Conservation (phyloP, 2,888 invertebrate genomes). For the Pycnomerus fuliginosus region DNA sequence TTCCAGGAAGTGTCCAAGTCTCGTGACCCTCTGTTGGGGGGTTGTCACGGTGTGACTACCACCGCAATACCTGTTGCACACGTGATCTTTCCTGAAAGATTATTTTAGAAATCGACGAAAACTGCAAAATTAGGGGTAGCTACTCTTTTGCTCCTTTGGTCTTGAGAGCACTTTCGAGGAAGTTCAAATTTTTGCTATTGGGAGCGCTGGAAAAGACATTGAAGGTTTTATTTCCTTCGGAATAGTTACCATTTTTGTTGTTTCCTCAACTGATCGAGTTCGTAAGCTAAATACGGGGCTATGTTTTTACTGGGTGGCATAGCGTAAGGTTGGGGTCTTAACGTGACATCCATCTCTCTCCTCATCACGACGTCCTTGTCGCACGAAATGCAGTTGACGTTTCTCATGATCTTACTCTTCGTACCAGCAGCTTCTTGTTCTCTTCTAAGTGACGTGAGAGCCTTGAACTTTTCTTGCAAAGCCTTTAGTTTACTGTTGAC, state of each 20-base stretch:
- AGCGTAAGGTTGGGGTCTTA: conserved; percentile 55
- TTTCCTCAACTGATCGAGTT: conserved; percentile 60
- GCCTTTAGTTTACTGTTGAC: conserved; percentile 61
- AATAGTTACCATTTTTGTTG: conserved; percentile 54
- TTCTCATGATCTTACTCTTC: conserved; percentile 65
- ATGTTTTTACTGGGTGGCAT: conserved; percentile 62
- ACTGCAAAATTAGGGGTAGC: no score
- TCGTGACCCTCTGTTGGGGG: conserved; percentile 68
- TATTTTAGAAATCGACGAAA: conserved; percentile 7
- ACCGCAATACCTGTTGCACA: conserved; percentile 75
- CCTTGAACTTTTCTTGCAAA: conserved; percentile 63
- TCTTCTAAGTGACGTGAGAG: conserved; percentile 58
- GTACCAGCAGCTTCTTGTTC: conserved; percentile 74
- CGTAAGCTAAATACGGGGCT: conserved; percentile 71
- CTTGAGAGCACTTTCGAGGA: conserved; percentile 50
- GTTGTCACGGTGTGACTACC: conserved; percentile 75
- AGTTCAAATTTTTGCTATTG: conserved; percentile 51
- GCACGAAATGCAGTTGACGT: conserved; percentile 76
- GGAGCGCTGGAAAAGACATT: conserved; percentile 40
- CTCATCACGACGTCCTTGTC: conserved; percentile 74
- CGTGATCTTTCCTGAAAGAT: conserved; percentile 49
- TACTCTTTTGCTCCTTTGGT: conserved; percentile 40
- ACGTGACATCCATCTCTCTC: conserved; percentile 55
- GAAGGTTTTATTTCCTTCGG: neutral
- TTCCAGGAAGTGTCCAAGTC: conserved; percentile 64